These are phyloP conservation scores for Teinopalpus imperialis DNA, from an alignment of 2,888 invertebrate genomes.

Conservation along the genomic window DNA sequence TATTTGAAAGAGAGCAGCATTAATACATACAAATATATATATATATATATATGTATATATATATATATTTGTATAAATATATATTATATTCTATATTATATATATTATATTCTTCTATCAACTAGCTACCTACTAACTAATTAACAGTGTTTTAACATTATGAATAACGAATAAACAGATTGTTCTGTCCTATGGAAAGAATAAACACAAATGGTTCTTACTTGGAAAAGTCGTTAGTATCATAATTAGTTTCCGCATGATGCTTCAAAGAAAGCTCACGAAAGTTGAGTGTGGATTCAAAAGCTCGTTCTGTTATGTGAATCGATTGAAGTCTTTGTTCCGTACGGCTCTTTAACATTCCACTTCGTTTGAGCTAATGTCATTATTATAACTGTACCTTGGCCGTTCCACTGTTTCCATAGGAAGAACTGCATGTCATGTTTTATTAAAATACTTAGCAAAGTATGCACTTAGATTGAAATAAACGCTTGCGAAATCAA, in stretches of 20 bases:
- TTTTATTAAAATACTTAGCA: constrained; percentile 15
- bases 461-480: constrained; percentile 5
- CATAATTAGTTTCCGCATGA: background rate
- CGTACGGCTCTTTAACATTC: constrained; percentile 41
- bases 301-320: constrained; percentile 30
- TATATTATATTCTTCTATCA: no score
- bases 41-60: no score
- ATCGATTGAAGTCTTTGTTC: constrained; percentile 28
- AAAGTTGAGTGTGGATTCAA: constrained; percentile 29
- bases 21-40: no score
- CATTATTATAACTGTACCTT: constrained; percentile 52
- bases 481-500: no score
- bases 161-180: no score
- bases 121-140: no score
- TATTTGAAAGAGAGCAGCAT: no score
- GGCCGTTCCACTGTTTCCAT: constrained; percentile 12
- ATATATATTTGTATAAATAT: no score
- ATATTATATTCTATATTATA: no score
- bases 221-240: constrained; percentile 1
- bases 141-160: no score
- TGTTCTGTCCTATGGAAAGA: no score
- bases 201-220: no score
- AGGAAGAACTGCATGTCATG: constrained; percentile 14
- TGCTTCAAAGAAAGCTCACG: background rate
- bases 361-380: constrained; percentile 49